phyloP scores from a whole-genome alignment of 2,888 invertebrate genomes.

The Spodoptera exigua region DNA sequence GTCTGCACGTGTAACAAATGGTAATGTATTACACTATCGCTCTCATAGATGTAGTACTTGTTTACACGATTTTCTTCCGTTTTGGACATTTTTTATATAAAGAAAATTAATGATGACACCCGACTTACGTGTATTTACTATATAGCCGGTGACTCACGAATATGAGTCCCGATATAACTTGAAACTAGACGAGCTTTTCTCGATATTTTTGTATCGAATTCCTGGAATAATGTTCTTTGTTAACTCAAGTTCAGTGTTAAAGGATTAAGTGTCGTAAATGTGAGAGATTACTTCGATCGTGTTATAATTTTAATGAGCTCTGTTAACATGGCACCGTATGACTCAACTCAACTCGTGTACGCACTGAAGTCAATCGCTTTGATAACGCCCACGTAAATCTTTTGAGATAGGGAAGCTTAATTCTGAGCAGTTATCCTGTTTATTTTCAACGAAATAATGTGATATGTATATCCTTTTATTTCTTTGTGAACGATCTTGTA shows the following conservation, averaged over 20 bases:
- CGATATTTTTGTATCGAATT: no score
- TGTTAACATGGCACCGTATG: slow-evolving; percentile 20
- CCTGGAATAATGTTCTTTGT: neutral
- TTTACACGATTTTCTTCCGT: slow-evolving; percentile 27
- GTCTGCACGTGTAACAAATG: slow-evolving; percentile 56
- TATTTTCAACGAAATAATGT: slow-evolving; percentile 20
- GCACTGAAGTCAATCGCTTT: slow-evolving; percentile 30
- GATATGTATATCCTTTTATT: slow-evolving; percentile 8
- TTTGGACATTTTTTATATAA: slow-evolving; percentile 28
- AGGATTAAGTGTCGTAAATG: slow-evolving; percentile 20
- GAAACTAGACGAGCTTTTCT: no score
- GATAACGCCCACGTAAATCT: slow-evolving; percentile 41
- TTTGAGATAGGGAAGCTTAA: slow-evolving; percentile 14
- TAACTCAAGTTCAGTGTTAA: slow-evolving; percentile 36
- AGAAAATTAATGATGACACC: no score
- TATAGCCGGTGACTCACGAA: no score
- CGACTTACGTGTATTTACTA: neutral
- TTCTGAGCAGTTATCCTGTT: slow-evolving; percentile 17
- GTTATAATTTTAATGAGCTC: slow-evolving; percentile 43
- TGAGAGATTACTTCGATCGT: slow-evolving; percentile 29
- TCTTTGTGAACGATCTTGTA: no score
- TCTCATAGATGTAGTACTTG: slow-evolving; percentile 35
- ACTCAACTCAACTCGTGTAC: slow-evolving; percentile 27
- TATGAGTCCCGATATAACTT: no score
- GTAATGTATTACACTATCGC: slow-evolving; percentile 48